Evolutionary conservation across 2,797 vertebrate species (phyloP), one percentile per base, ranked within the genome.

Genomic region (Gobio occitaniae): DNA sequence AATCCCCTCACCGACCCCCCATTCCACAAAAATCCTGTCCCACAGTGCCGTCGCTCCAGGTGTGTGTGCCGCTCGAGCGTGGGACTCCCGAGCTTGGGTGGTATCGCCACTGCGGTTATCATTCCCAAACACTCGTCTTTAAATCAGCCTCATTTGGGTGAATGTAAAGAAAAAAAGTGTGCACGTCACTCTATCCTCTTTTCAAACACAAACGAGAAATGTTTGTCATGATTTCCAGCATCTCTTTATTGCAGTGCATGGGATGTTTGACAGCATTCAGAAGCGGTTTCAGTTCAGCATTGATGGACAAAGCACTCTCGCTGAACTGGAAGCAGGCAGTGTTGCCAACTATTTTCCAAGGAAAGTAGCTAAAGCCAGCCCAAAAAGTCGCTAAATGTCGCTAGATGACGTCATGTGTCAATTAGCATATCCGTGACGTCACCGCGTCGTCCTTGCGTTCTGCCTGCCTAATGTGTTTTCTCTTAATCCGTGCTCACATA

Each of bases 1-100:
- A 65, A 65, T 65, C 82, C 78, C 72, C 76, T 82, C 74, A 29
- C 69, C 84, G 32, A 32, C 72, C 81, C 66, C 65, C 85, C 70
- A 21, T 70, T 56, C 19, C 13, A 52, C 61, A 76, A 41, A 65
- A 63, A 59, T 21, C 44, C 63, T 19, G 68, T 68, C 70, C 50
- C 84, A 81, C 83, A 36, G 63, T 81, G 52, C 54, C 69, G 41
- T 50, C 50, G 72, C 68, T 87, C 88, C 91, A 92, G 91, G 92
- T 91, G 91, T 89, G 89, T 77, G 89, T 77, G 52, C 90, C 68
- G 80, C 70, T 48, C 78, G 87, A 74, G 82, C n/a, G 66, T 54
- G 75, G 80, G 74, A 84, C 61, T 66, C 74, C 32, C 4, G 41
- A 66, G 76, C 41, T 63, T 75, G 41, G 75, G 71, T 61, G 10